Evolutionary conservation across 2,888 invertebrate genomes (phyloP).

Genomic region (Hydrotaea cyrtoneurina): DNA sequence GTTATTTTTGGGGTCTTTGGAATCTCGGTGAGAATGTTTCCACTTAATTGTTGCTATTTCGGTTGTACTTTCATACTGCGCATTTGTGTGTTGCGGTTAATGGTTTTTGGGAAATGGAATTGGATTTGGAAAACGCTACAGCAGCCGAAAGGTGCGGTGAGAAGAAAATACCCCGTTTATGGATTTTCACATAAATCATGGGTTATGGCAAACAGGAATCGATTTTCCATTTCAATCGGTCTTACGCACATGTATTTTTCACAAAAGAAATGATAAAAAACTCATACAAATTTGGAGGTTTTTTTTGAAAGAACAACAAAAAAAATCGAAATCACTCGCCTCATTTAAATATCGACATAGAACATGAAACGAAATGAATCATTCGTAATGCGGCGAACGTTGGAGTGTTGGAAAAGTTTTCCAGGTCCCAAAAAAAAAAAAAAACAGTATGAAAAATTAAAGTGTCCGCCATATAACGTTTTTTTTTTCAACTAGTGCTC

Average conservation of each 20-base stretch:
- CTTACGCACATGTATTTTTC: background rate
- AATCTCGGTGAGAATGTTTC: slow-evolving; percentile 8
- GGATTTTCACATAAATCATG: slow-evolving; percentile 50
- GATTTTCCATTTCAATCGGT: slow-evolving; percentile 9
- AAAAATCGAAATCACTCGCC: background rate
- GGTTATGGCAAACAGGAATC: slow-evolving; percentile 46
- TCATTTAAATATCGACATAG: background rate
- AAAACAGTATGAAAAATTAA: too few species aligned
- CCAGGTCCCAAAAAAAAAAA: too few species aligned
- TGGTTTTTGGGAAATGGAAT: slow-evolving; percentile 13
- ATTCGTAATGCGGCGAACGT: too few species aligned
- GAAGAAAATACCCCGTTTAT: slow-evolving; percentile 34
- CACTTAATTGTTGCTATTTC: slow-evolving; percentile 19
- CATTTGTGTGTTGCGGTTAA: slow-evolving; percentile 33
- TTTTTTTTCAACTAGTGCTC: too few species aligned
- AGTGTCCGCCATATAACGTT: too few species aligned
- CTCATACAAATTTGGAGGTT: background rate
- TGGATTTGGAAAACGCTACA: background rate
- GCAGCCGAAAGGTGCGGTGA: background rate
- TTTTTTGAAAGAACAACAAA: background rate
- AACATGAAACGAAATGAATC: background rate
- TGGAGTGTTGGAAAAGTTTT: too few species aligned
- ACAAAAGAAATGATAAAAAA: background rate
- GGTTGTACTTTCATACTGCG: slow-evolving; percentile 19
- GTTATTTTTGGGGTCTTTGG: slow-evolving; percentile 33